Conservation (phyloP, 2,113 vertebrate genomes). For the Ammodytes marinus region DNA sequence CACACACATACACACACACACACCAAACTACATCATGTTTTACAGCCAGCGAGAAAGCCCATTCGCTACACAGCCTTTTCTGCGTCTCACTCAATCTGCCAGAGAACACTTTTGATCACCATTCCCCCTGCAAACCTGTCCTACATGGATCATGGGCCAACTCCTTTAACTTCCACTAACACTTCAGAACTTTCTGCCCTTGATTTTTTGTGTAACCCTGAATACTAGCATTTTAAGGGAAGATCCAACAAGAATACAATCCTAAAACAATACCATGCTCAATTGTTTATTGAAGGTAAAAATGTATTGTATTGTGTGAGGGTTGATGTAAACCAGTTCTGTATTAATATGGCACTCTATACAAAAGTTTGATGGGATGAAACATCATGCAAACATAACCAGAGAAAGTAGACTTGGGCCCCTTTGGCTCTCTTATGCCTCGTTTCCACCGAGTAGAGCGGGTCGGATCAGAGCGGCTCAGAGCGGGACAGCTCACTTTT, state of each 20-base stretch:
- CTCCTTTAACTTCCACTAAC: background rate
- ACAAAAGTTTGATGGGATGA: background rate
- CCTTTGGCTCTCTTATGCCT: background rate
- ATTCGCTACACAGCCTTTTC: background rate
- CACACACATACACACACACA: no score
- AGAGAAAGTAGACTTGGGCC: background rate
- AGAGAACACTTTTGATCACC: background rate
- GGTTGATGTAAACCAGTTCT: no score
- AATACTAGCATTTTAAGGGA: background rate
- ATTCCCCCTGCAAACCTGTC: background rate
- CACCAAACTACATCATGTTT: slow-evolving; percentile 14
- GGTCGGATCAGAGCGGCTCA: no score
- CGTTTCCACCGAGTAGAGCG: no score
- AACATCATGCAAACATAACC: background rate
- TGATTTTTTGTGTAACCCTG: background rate
- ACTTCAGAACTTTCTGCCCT: background rate
- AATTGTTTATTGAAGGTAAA: no score
- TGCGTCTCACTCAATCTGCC: background rate
- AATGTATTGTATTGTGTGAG: background rate
- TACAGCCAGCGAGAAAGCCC: slow-evolving; percentile 19
- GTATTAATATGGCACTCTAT: background rate
- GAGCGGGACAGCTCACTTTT: no score
- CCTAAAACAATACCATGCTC: no score
- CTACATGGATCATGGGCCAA: background rate
- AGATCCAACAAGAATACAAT: background rate